Evolutionary conservation across 2,113 vertebrate genomes (phyloP), one percentile per base, ranked within the genome.

Genomic region (Eulacestoma nigropectus): DNA sequence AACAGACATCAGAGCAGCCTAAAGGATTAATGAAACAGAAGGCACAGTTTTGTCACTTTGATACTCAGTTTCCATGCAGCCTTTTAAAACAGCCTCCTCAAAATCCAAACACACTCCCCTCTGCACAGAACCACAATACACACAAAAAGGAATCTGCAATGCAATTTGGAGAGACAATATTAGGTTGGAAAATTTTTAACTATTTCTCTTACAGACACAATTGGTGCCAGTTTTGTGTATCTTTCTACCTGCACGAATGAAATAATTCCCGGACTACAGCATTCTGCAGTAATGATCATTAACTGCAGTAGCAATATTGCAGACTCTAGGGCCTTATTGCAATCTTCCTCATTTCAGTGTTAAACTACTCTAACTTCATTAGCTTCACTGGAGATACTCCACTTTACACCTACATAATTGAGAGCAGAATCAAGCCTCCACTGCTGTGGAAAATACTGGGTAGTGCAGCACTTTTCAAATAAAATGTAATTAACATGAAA

Each of bases 401-500:
- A 74, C 84, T 95, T 96, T 96, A 96, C 94, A 97, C 94, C 94
- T 89, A 73, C 76, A 53, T 89, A 95, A 95, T 84, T 95, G 95
- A 95, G 95, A 95, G 95, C 90, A 96, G 96, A 93, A 96, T 96
- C 95, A 88, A 94, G 65, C 92, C 80, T 84, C 53, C 73, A 96
- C 88, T 91, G 92, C 96, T 96, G 85, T 89, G 90, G 93, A 95
- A 93, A 96, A 94, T 90, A 93, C 85, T 84, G 88, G 95, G 90
- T 87, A 96, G 92, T 78, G 96, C 80, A 92, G 94, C 90, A 90
- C 95, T 94, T 93, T 93, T 95, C 82, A 96, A 96, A 95, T 93
- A 93, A 96, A 96, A 95, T 94, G 95, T 95, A 97, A 96, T 97
- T 96, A 96, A 96, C 92, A 81, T 41, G 91, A 96, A 96, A 96